phyloP scores from a whole-genome alignment of 2,888 invertebrate species.

The Belgica antarctica region DNA sequence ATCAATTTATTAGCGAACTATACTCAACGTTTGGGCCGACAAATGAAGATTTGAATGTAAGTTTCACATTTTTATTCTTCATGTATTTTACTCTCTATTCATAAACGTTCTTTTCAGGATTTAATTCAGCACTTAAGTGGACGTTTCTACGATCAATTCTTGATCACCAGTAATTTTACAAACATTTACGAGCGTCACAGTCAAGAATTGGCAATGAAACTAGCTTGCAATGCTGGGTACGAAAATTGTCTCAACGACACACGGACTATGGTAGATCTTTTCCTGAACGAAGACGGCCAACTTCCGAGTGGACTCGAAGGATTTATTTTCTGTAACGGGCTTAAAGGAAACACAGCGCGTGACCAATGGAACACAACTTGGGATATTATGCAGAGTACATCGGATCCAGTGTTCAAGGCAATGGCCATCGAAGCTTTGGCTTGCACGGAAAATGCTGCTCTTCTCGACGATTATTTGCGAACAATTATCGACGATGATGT shows the following conservation, averaged over 20 bases:
- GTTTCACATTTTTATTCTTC: neutral
- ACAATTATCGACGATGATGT: neutral
- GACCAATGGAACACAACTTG: neutral
- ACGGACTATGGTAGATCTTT: neutral
- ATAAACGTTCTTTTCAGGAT: neutral
- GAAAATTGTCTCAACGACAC: neutral
- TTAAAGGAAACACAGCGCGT: neutral
- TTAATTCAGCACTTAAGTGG: neutral
- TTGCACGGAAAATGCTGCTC: neutral
- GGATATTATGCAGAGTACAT: neutral
- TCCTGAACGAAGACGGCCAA: neutral
- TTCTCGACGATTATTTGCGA: neutral
- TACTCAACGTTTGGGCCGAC: neutral
- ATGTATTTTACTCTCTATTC: neutral
- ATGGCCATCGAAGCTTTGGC: neutral
- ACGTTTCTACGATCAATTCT: neutral
- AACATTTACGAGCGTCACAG: neutral
- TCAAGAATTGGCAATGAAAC: conserved; percentile 1
- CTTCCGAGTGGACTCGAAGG: neutral
- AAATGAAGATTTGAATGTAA: conserved; percentile 4
- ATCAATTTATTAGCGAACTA: neutral
- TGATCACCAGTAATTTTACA: neutral
- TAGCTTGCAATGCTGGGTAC: conserved; percentile 29
- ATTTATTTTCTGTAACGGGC: neutral
- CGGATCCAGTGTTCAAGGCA: neutral